A percentile compares a stretch with the other conserved stretches of the same genome.
Conservation (phyloP, 2,797 vertebrate species). For the Meda fulgida region DNA sequence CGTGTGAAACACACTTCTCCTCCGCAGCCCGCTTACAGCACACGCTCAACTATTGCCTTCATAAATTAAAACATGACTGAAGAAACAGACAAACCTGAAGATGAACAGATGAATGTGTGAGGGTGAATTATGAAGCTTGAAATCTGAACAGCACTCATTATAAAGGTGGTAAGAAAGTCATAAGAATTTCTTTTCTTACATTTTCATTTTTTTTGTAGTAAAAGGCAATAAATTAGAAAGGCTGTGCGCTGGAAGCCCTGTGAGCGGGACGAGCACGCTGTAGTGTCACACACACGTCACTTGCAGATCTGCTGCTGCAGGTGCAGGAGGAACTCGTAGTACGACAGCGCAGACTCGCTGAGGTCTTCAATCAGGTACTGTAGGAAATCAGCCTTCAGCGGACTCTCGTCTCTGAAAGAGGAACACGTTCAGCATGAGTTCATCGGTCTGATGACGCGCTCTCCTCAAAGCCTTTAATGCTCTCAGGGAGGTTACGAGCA, state of each 20-base stretch:
- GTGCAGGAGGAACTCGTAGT: constrained; percentile 97
- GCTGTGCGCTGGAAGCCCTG: constrained; percentile 39
- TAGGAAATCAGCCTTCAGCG: constrained; percentile 88
- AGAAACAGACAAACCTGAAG: constrained; percentile 63
- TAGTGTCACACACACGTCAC: constrained; percentile 72
- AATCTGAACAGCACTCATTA: not conserved
- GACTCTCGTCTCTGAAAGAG: constrained; percentile 88
- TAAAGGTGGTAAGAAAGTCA: constrained; percentile 1
- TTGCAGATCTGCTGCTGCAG: constrained; percentile 97
- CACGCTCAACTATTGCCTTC: constrained; percentile 77
- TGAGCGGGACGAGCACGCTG: constrained; percentile 4
- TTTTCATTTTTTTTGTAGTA: constrained; percentile 16
- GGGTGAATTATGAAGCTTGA: not conserved
- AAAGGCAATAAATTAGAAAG: constrained; percentile 47
- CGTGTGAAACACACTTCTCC: constrained; percentile 47
- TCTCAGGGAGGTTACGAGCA: too few relatives aligned
- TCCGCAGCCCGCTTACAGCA: constrained; percentile 75
- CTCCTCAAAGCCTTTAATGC: too few relatives aligned
- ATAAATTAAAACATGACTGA: constrained; percentile 74
- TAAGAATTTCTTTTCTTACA: constrained; percentile 12
- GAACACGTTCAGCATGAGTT: too few relatives aligned
- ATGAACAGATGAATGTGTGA: constrained; percentile 41
- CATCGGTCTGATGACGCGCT: too few relatives aligned
- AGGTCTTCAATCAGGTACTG: constrained; percentile 98
- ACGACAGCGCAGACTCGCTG: constrained; percentile 95